Conservation (phyloP, 2,888 invertebrate species). For the Nasonia oneida region DNA sequence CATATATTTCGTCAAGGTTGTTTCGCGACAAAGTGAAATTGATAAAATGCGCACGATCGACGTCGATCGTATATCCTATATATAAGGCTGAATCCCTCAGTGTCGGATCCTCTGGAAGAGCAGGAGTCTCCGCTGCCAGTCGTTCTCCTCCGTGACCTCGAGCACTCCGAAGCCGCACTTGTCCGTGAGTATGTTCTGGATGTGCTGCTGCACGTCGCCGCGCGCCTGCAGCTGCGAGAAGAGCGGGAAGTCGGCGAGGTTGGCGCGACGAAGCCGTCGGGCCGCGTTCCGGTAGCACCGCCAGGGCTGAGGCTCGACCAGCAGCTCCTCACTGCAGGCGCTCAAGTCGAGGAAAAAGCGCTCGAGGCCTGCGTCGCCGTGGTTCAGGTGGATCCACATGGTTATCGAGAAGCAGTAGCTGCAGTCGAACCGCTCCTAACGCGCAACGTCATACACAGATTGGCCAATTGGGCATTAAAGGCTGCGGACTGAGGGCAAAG, state of each 20-base stretch:
- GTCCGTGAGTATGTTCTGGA: slow-evolving; percentile 81
- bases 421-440: slow-evolving; percentile 82
- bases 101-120: slow-evolving; percentile 77
- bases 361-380: slow-evolving; percentile 87
- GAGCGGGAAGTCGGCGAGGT: slow-evolving; percentile 82
- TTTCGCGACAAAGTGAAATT: no score
- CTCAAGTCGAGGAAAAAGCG: slow-evolving; percentile 83
- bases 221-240: slow-evolving; percentile 83
- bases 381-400: slow-evolving; percentile 95
- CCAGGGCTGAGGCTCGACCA: slow-evolving; percentile 93
- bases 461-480: no score
- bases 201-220: slow-evolving; percentile 82
- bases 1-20: no score
- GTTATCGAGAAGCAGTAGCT: slow-evolving; percentile 91
- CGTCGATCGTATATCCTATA: no score
- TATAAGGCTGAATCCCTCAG: no score
- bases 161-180: slow-evolving; percentile 80
- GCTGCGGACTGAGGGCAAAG: no score
- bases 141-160: slow-evolving; percentile 82
- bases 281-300: slow-evolving; percentile 90
- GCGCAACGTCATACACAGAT: no score
- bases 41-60: no score
- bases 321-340: slow-evolving; percentile 81
- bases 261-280: slow-evolving; percentile 85
- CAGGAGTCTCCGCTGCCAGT: slow-evolving; percentile 86